A percentile compares a stretch with the other conserved stretches of the same genome.
phyloP scores from a whole-genome alignment of 1,140 invertebrate genomes.

The Nephila pilipes region DNA sequence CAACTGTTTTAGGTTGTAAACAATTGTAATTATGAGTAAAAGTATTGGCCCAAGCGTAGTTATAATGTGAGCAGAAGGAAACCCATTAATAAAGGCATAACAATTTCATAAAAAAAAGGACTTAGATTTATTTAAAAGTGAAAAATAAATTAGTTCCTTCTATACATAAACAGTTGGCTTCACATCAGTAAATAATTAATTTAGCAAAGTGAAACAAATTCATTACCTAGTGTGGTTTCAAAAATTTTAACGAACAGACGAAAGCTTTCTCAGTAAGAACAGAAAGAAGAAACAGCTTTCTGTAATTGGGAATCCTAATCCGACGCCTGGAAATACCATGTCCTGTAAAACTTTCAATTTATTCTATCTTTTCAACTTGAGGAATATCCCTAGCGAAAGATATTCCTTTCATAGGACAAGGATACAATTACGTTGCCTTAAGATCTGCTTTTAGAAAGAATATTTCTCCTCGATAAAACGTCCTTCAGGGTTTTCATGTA shows the following conservation, averaged over 20 bases:
- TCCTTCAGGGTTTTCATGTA: conserved; percentile 32
- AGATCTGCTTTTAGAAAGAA: neutral
- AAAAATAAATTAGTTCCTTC: no score
- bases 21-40: no score
- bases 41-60: no score
- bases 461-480: conserved; percentile 14
- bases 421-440: conserved; percentile 30
- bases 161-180: no score
- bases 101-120: no score
- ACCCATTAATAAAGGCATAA: no score
- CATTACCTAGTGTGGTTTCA: neutral
- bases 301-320: conserved; percentile 12
- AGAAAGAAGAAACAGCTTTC: neutral
- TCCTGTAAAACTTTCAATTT: neutral
- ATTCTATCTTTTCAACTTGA: conserved; percentile 11
- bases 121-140: no score
- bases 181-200: neutral
- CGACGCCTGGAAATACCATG: neutral
- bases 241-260: neutral
- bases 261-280: neutral
- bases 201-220: neutral
- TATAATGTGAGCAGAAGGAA: no score
- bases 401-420: conserved; percentile 17
- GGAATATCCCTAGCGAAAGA: conserved; percentile 16
- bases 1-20: no score